These are phyloP conservation scores for Echinops telfairi DNA, from an alignment of 2,113 vertebrate genomes.

Conservation along the genomic window DNA sequence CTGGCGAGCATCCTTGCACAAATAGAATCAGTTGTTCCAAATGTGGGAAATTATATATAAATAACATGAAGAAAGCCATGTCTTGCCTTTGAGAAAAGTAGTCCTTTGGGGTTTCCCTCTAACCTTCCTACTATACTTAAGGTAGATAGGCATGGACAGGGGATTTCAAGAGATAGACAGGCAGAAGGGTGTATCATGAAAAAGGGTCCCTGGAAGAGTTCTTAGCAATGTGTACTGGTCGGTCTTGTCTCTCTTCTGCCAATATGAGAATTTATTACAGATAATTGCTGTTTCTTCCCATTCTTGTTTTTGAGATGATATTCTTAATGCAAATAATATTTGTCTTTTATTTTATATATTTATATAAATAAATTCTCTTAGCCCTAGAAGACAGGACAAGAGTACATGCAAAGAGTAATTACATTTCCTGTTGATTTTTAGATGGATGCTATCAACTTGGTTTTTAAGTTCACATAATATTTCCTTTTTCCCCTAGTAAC, in stretches of 20 bases:
- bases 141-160: background rate
- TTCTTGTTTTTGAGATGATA: background rate
- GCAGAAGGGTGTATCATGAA: background rate
- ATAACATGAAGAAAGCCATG: background rate
- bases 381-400: background rate
- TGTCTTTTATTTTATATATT: background rate
- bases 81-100: background rate
- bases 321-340: slow-evolving; percentile 44
- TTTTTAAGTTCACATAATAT: slow-evolving; percentile 61
- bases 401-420: slow-evolving; percentile 67
- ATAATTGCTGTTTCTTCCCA: background rate
- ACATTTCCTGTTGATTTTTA: slow-evolving; percentile 66
- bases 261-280: background rate
- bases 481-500: slow-evolving; percentile 52
- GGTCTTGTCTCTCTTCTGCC: background rate
- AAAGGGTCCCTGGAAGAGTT: too few species aligned
- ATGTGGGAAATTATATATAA: background rate
- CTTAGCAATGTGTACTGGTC: background rate
- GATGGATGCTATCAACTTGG: background rate
- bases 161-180: too few species aligned
- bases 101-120: slow-evolving; percentile 4
- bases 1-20: background rate
- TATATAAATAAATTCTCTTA: slow-evolving; percentile 6
- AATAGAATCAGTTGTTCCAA: background rate
- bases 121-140: background rate